Evolutionary conservation across 2,113 vertebrate species (phyloP).

Genomic region (Dicrurus megarhynchus): DNA sequence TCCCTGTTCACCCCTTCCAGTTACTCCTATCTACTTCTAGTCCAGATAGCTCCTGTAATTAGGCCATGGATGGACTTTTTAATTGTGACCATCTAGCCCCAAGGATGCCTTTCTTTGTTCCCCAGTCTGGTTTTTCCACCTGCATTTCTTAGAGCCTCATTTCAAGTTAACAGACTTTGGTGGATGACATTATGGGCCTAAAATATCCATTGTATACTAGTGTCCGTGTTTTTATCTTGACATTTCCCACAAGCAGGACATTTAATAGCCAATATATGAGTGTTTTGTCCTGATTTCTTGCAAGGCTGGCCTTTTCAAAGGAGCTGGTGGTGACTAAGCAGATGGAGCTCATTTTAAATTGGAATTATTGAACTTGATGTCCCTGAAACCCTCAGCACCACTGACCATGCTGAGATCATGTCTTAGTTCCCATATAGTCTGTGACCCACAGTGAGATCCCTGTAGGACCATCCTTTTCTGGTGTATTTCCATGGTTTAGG

Average conservation of each 20-base stretch:
- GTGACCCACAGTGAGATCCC: background rate
- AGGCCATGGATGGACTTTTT: background rate
- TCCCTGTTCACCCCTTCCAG: background rate
- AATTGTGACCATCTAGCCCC: background rate
- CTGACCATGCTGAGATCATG: background rate
- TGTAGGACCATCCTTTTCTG: rapidly evolving
- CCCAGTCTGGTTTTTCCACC: background rate
- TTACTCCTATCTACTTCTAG: background rate
- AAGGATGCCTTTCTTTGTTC: background rate
- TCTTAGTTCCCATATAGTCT: background rate
- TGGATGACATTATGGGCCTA: background rate
- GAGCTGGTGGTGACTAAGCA: background rate
- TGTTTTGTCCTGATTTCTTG: background rate
- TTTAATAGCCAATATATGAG: background rate
- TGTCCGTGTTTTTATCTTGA: background rate
- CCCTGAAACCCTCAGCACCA: background rate
- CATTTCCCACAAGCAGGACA: background rate
- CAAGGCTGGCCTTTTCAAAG: background rate
- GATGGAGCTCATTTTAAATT: background rate
- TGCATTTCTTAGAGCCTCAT: background rate
- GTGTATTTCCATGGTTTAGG: background rate
- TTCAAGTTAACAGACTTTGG: background rate
- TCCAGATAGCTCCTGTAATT: background rate
- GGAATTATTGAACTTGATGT: background rate
- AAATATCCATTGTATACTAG: background rate